Base-by-base conservation (phyloP, 2,113 vertebrate species). In the Tylochromis polylepis region DNA sequence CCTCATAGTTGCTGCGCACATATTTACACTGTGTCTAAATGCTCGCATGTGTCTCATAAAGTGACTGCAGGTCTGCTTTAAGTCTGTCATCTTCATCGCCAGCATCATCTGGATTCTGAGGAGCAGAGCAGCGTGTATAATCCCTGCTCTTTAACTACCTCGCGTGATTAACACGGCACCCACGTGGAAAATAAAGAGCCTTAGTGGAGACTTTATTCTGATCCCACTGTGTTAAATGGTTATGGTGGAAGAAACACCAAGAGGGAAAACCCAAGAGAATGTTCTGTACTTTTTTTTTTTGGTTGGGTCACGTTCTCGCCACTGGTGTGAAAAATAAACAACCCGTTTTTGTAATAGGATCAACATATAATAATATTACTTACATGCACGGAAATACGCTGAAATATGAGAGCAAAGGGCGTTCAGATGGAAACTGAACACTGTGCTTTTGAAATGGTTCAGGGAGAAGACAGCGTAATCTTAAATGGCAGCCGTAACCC, bases 181-280 rank as follows among this genome's bases (percentile, higher is more conserved):
- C 88, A 87, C 31, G 70, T 91, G 92, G 89, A 90, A 94, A 92
- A 85, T 81, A 89, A 90, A 89, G 91, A 78, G 70, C 87, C 86
- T 94, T 85, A 93, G 36, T 9, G 34, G 85, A 87, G 90, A 80
- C 85, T 91, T 92, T 90, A 58, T 65, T 89, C 85, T 91, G 87
- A 92, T 93, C 92, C 91, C 6, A 60, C 87, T 85, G 92, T 62
- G 85, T 90, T 92, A 85, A 90, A 93, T 70, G 56, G 88, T 85
- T 38, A 85, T 22, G 11, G 11, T 86, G 72, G 65, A 85, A 75
- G 60, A 85, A 90, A 75, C 80, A 58, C 84, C 62, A 57, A 12
- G 36, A 79, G 72, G 20, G 15, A 36, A 57, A 49, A 55, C 75
- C 22, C 2, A 34, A 67, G 82, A 43, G 58, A 90, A 86, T 85